Percentiles rank a stretch among this genome's conserved stretches.
These are phyloP conservation scores for Trichopria drosophilae DNA, from an alignment of 2,888 invertebrate species.

Conservation along the genomic window DNA sequence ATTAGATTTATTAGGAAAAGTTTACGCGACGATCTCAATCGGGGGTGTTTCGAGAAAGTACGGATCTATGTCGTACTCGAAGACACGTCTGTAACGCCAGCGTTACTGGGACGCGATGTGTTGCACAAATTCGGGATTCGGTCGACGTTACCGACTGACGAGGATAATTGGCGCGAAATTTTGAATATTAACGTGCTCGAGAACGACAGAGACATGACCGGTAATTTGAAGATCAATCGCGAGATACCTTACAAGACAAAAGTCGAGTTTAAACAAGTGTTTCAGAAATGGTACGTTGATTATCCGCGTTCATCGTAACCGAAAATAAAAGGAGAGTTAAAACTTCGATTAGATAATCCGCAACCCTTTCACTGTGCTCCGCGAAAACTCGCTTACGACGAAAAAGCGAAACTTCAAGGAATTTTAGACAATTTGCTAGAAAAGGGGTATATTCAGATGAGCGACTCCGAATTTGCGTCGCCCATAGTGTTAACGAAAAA, in stretches of 20 bases:
- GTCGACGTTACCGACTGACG: background rate
- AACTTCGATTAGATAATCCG: conserved; percentile 35
- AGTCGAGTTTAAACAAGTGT: too few relatives aligned
- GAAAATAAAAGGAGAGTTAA: background rate
- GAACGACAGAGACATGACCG: too few relatives aligned
- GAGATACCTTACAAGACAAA: too few relatives aligned
- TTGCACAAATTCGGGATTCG: background rate
- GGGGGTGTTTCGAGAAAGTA: too few relatives aligned
- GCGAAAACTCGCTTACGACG: conserved; percentile 30
- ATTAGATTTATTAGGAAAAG: background rate
- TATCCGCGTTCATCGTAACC: too few relatives aligned
- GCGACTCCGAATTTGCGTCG: conserved; percentile 25
- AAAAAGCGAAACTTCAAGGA: conserved; percentile 25
- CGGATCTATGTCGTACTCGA: background rate
- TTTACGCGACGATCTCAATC: background rate
- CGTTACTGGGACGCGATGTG: background rate
- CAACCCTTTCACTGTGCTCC: conserved; percentile 10
- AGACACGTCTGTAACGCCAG: background rate
- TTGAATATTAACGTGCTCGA: too few relatives aligned
- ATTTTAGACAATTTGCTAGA: conserved; percentile 31
- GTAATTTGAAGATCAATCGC: too few relatives aligned
- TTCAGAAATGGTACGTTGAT: too few relatives aligned
- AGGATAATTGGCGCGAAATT: too few relatives aligned
- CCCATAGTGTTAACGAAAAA: conserved; percentile 27
- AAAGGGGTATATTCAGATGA: conserved; percentile 30